A percentile compares a stretch with the other conserved stretches of the same genome.
Conservation (phyloP, 2,888 invertebrate genomes). For the Drosophila prolongata region DNA sequence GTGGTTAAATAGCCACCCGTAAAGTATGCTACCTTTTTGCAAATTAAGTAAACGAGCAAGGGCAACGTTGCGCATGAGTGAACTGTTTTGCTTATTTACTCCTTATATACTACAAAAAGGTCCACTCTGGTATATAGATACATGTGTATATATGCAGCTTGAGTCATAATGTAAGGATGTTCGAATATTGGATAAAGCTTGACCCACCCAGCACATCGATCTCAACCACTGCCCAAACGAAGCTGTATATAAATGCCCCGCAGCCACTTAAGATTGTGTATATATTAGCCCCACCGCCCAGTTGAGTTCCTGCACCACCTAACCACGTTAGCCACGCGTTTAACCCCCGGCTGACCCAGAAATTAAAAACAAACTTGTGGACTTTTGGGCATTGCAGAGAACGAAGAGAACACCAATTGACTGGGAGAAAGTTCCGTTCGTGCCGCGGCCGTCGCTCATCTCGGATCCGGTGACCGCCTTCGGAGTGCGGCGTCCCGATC, state of each 20-base stretch:
- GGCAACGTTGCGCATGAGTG: conserved; percentile 22
- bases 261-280: conserved; percentile 16
- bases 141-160: conserved; percentile 32
- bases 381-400: conserved; percentile 83
- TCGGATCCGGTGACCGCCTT: conserved; percentile 94
- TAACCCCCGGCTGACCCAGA: conserved; percentile 50
- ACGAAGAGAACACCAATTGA: conserved; percentile 88
- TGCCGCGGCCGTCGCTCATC: conserved; percentile 93
- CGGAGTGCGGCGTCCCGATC: conserved; percentile 87
- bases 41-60: not conserved
- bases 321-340: conserved; percentile 27
- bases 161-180: conserved; percentile 33
- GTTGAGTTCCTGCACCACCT: conserved; percentile 29
- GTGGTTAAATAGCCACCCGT: not conserved
- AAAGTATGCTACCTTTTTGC: not conserved
- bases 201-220: conserved; percentile 28
- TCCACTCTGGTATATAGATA: conserved; percentile 5
- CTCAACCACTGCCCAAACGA: conserved; percentile 10
- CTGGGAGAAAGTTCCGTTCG: conserved; percentile 95
- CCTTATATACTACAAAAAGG: not conserved
- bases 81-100: not conserved
- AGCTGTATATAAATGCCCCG: conserved; percentile 47
- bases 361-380: conserved; percentile 64
- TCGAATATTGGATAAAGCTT: conserved; percentile 26
- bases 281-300: conserved; percentile 40